Percentiles rank a stretch among this genome's conserved stretches.
phyloP scores from a whole-genome alignment of 1,140 invertebrate genomes.

The Atta colombica region DNA sequence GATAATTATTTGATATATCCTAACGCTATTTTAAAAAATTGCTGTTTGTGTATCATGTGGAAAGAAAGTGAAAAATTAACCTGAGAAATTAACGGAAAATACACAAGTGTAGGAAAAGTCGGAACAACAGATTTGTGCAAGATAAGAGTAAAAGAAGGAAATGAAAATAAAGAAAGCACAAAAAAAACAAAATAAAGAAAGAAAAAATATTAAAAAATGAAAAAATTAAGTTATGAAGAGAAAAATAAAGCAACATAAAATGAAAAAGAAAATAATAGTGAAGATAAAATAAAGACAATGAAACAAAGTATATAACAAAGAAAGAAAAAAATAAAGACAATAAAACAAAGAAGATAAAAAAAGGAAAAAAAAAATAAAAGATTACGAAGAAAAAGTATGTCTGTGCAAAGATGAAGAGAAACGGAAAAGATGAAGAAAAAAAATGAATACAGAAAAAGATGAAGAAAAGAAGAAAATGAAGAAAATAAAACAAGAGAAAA shows the following conservation, averaged over 20 bases:
- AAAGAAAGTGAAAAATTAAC: neutral
- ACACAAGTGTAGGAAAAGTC: neutral
- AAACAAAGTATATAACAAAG: neutral
- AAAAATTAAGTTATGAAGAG: neutral
- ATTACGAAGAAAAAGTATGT: neutral
- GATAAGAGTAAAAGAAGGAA: neutral
- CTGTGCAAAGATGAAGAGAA: neutral
- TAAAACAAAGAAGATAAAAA: neutral
- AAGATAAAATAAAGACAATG: neutral
- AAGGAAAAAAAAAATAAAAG: neutral
- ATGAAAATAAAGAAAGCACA: neutral
- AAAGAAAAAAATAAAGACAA: neutral
- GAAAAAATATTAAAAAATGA: neutral
- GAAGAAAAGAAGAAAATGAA: neutral
- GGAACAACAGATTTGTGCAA: neutral
- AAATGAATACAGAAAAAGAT: neutral
- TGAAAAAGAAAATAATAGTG: neutral
- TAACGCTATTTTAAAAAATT: neutral
- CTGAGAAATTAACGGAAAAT: neutral
- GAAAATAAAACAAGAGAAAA: neutral
- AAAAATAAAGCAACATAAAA: neutral
- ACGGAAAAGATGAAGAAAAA: too few species aligned
- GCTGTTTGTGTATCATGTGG: too few species aligned
- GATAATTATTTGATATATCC: neutral
- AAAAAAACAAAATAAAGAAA: neutral